Evolutionary conservation across 2,888 invertebrate genomes (phyloP), one percentile per base, ranked within the genome.

Genomic region (Volucella inflata): DNA sequence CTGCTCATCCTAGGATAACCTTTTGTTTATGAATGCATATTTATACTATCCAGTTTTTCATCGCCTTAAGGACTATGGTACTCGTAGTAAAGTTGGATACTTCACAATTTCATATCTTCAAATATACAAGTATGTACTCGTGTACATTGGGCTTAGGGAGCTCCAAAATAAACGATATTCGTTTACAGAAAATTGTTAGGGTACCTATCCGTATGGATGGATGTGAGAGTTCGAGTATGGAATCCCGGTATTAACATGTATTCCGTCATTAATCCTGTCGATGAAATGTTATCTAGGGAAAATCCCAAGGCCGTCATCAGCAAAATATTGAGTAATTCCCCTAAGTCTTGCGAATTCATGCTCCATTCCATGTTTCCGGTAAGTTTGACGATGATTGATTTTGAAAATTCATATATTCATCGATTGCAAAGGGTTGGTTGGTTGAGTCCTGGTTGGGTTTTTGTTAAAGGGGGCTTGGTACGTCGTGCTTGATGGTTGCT

Each of bases 11-110:
- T 55, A 21, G 50, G 59, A 76, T 42, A 53, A 60, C 40, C 14
- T 60, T 82, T 71, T 67, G 65, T 67, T 77, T 82, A 82, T 82
- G 65, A 82, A 82, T 82, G 71, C 76, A 77, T 72, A 77, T 71
- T 76, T 59, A 36, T 55, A 1, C 1, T 10, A n/a, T 21, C 50
- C 17, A 12, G 10, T 4, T 2, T 21, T n/a, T 2, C 8, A 9
- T 2, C 30, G 50, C 16, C 6, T 38, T 12, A n/a, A 21, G 12
- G 11, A n/a, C 14, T 30, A 48, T 42, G 16, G 2, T 6, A 6
- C 51, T 36, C 16, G 16, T 14, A 42, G 40, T 57, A 46, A 38
- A 4, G 9, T 21, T 46, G 6, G 30, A 30, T 30, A 6, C 30
- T 30, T 30, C 30, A 21, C 21, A 21, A 21, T 21, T 21, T 21